Percentiles rank a stretch among this genome's conserved stretches.
Evolutionary conservation across 2,797 vertebrate genomes (phyloP).

Genomic region (Rhinella marina): DNA sequence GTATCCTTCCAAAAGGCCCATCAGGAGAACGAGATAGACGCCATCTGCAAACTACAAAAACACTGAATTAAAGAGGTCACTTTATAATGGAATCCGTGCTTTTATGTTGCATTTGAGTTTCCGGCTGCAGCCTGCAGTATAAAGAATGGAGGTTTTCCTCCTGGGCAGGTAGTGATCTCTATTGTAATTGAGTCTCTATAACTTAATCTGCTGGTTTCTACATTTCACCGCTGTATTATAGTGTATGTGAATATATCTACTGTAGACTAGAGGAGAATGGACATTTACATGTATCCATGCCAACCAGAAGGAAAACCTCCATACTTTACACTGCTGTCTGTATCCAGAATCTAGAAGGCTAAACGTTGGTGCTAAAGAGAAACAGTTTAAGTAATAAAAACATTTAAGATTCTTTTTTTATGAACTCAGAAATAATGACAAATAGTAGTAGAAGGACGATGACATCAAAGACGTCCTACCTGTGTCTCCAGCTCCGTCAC

Average conservation of each 20-base stretch:
- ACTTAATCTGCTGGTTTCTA: neutral
- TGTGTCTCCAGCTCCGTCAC: conserved; percentile 97
- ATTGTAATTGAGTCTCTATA: neutral
- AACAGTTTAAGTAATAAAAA: neutral
- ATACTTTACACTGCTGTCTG: neutral
- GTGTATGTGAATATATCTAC: neutral
- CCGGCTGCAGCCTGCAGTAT: neutral
- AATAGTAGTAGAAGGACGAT: no score
- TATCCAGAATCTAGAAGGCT: neutral
- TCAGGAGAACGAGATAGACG: conserved; percentile 93
- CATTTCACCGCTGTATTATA: neutral
- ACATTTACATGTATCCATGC: neutral
- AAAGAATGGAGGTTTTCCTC: neutral
- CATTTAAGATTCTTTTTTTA: neutral
- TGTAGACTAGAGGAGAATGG: neutral
- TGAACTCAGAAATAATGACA: neutral
- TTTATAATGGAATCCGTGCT: neutral
- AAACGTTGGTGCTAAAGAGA: neutral
- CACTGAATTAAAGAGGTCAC: neutral
- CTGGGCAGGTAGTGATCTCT: neutral
- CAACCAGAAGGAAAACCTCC: neutral
- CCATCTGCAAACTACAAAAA: conserved; percentile 92
- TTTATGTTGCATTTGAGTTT: neutral
- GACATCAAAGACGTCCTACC: conserved; percentile 72
- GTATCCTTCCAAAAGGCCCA: conserved; percentile 95